phyloP scores from a whole-genome alignment of 2,113 vertebrate species.

The Marmota flaviventris region DNA sequence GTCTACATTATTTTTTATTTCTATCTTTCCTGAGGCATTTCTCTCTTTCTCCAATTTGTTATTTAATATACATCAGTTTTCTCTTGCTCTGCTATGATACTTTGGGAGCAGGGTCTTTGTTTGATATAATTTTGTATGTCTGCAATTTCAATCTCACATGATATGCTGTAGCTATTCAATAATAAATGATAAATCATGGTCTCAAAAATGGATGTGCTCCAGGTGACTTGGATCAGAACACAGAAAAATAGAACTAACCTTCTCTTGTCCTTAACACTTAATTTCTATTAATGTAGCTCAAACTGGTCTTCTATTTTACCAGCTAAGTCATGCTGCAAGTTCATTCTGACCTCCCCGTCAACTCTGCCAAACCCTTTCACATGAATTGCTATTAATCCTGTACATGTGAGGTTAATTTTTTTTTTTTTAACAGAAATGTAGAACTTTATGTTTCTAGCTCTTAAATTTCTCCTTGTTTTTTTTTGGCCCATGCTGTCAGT shows the following conservation, averaged over 20 bases:
- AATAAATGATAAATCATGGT: constrained; percentile 4
- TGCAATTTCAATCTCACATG: background rate
- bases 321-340: constrained; percentile 63
- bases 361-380: constrained; percentile 70
- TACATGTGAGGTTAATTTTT: constrained; percentile 61
- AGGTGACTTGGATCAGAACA: constrained; percentile 19
- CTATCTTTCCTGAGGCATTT: background rate
- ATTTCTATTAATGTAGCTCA: constrained; percentile 48
- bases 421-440: constrained; percentile 66
- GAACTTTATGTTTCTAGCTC: constrained; percentile 64
- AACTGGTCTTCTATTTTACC: constrained; percentile 50
- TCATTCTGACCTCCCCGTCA: constrained; percentile 68
- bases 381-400: constrained; percentile 66
- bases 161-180: background rate
- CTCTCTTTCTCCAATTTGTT: background rate
- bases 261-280: constrained; percentile 24
- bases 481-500: constrained; percentile 62
- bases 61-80: background rate
- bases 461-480: constrained; percentile 67
- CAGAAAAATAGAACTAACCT: background rate
- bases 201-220: background rate
- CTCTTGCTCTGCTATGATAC: background rate
- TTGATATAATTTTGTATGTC: constrained; percentile 38
- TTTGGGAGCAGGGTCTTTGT: background rate
- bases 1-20: constrained; percentile 28